Evolutionary conservation across 2,888 invertebrate genomes (phyloP).

Genomic region (Hermaeophaga mercurialis): DNA sequence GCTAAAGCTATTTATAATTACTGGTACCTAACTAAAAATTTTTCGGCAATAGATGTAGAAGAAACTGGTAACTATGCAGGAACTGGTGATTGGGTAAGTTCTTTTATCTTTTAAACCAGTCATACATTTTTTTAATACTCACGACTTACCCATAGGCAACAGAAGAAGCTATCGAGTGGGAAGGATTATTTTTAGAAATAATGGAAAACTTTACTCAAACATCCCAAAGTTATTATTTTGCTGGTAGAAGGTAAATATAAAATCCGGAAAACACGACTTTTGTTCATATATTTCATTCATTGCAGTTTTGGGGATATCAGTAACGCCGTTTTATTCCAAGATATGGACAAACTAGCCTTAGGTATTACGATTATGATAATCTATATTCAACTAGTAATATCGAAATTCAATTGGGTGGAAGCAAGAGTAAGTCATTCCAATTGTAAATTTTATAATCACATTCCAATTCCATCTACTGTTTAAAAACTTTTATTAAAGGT

Average conservation of each 20-base stretch:
- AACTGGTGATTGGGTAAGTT: constrained; percentile 71
- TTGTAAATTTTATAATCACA: background rate
- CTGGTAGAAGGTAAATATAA: constrained; percentile 65
- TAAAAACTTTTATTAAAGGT: constrained; percentile 57
- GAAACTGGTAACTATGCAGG: constrained; percentile 74
- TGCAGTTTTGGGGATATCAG: constrained; percentile 77
- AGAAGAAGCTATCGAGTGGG: constrained; percentile 65
- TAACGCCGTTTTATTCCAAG: constrained; percentile 72
- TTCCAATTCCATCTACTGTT: background rate
- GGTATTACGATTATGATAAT: constrained; percentile 75
- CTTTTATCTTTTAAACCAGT: background rate
- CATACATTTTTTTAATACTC: background rate
- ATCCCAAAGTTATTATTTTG: constrained; percentile 60
- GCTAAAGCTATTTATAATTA: constrained; percentile 68
- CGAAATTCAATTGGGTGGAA: constrained; percentile 76
- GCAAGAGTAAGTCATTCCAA: constrained; percentile 62
- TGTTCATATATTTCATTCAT: constrained; percentile 15
- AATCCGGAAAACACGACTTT: too few species aligned
- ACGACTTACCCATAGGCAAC: constrained; percentile 55
- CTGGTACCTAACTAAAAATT: constrained; percentile 72
- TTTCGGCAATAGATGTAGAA: constrained; percentile 68
- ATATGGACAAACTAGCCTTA: constrained; percentile 69
- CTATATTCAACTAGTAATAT: constrained; percentile 75
- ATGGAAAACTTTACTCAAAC: constrained; percentile 56
- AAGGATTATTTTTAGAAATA: constrained; percentile 59